A percentile compares a stretch with the other conserved stretches of the same genome.
Conservation (phyloP, 37 sponge, comb jelly and placozoan genomes). For the Tethya wilhelma region DNA sequence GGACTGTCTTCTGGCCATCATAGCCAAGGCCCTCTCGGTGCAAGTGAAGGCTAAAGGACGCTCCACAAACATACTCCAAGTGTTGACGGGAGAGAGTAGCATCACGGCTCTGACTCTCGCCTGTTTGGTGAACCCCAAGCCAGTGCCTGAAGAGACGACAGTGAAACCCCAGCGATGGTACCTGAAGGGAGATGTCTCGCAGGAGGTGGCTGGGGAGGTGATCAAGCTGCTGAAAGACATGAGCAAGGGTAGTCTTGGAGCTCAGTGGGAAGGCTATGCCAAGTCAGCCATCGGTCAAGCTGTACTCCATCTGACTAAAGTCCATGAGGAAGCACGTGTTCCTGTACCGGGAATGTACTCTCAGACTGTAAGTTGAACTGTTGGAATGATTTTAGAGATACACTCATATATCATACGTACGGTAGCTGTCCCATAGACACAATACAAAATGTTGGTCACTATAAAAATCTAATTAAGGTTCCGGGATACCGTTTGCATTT, state of each 20-base stretch:
- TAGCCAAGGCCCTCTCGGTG: constrained; percentile 85
- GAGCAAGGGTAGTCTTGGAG: constrained; percentile 68
- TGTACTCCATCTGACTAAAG: constrained; percentile 85
- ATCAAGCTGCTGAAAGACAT: constrained; percentile 85
- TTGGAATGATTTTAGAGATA: no score
- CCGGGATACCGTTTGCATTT: no score
- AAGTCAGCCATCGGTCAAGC: constrained; percentile 91
- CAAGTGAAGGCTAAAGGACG: constrained; percentile 79
- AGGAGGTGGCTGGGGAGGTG: constrained; percentile 87
- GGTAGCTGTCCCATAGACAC: no score
- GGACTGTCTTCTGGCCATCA: constrained; percentile 81
- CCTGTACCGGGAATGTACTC: constrained; percentile 81
- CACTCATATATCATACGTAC: no score
- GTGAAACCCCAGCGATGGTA: constrained; percentile 73
- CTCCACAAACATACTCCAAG: constrained; percentile 58
- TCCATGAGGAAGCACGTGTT: constrained; percentile 64
- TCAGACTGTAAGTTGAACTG: constrained; percentile 80
- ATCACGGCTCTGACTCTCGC: constrained; percentile 59
- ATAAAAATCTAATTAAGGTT: no score
- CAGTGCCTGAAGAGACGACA: constrained; percentile 58
- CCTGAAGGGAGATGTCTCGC: constrained; percentile 62
- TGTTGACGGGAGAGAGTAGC: constrained; percentile 37
- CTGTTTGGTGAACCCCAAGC: constrained; percentile 51
- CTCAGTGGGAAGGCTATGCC: constrained; percentile 76
- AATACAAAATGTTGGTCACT: no score